A percentile compares a stretch with the other conserved stretches of the same genome.
These are phyloP conservation scores for Magallana nippona DNA, from an alignment of 2,888 invertebrate species.

Conservation along the genomic window DNA sequence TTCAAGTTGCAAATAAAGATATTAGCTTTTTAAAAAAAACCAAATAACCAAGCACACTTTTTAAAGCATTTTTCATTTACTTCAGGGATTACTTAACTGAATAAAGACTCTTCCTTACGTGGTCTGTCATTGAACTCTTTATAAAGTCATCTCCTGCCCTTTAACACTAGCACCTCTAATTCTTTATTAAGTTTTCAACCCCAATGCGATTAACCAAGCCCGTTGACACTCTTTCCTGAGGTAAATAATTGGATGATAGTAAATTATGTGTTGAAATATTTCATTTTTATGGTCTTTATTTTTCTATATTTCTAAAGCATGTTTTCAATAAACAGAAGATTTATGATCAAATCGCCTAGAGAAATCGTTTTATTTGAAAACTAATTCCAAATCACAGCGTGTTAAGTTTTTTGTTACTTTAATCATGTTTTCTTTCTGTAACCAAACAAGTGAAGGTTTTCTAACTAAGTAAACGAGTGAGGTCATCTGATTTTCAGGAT, in stretches of 20 bases:
- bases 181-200: background rate
- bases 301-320: background rate
- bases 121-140: background rate
- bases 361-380: conserved; percentile 8
- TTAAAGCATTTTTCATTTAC: too few relatives aligned
- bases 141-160: background rate
- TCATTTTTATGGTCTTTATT: background rate
- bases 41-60: too few relatives aligned
- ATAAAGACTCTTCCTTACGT: too few relatives aligned
- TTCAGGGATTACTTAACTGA: too few relatives aligned
- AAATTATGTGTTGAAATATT: background rate
- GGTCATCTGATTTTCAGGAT: too few relatives aligned
- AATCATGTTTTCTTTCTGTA: background rate
- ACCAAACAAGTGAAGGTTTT: background rate
- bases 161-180: background rate
- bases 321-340: background rate
- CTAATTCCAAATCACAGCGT: background rate
- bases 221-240: background rate
- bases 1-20: too few relatives aligned
- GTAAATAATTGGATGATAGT: background rate
- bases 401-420: conserved; percentile 2
- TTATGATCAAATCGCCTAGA: conserved; percentile 20
- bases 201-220: background rate
- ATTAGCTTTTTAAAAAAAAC: too few relatives aligned
- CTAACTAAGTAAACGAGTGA: background rate